These are phyloP conservation scores for Drosophila azteca DNA, from an alignment of 1,140 invertebrate genomes.

Conservation along the genomic window DNA sequence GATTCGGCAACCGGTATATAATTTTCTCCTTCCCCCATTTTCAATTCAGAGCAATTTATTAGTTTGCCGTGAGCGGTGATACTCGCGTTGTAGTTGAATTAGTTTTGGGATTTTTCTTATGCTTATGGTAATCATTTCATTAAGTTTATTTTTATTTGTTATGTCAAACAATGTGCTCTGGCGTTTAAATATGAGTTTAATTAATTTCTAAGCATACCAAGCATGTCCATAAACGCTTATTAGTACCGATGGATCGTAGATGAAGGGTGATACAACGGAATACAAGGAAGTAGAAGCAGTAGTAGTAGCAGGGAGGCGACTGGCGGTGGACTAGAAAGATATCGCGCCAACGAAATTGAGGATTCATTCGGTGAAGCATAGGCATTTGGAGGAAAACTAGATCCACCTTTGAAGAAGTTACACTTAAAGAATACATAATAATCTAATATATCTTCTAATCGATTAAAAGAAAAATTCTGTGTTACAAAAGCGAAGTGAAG, in stretches of 20 bases:
- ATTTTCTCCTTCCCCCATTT: conserved; percentile 10
- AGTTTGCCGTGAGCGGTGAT: background rate
- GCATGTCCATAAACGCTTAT: conserved; percentile 53
- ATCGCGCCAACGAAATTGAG: conserved; percentile 26
- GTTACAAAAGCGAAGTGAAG: conserved; percentile 27
- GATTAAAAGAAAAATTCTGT: conserved; percentile 44
- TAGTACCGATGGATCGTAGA: conserved; percentile 14
- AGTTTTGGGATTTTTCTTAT: conserved; percentile 15
- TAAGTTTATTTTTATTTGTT: conserved; percentile 69
- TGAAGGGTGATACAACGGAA: conserved; percentile 4
- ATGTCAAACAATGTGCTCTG: conserved; percentile 52
- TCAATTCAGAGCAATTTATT: background rate
- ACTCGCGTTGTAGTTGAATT: conserved; percentile 41
- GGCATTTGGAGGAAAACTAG: conserved; percentile 14
- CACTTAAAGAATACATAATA: conserved; percentile 41
- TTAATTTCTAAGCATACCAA: conserved; percentile 49
- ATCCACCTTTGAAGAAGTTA: conserved; percentile 72
- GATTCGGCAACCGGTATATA: conserved; percentile 8
- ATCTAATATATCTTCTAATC: conserved; percentile 44
- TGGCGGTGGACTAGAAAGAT: too few species aligned
- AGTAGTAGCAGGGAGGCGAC: too few species aligned
- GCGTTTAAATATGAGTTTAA: conserved; percentile 57
- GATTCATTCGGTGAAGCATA: conserved; percentile 13
- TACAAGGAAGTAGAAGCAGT: background rate
- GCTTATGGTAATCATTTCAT: conserved; percentile 37